Percentiles rank a stretch among this genome's conserved stretches.
phyloP scores from a whole-genome alignment of 2,797 vertebrate genomes.

The Pyrocephalus nanus region DNA sequence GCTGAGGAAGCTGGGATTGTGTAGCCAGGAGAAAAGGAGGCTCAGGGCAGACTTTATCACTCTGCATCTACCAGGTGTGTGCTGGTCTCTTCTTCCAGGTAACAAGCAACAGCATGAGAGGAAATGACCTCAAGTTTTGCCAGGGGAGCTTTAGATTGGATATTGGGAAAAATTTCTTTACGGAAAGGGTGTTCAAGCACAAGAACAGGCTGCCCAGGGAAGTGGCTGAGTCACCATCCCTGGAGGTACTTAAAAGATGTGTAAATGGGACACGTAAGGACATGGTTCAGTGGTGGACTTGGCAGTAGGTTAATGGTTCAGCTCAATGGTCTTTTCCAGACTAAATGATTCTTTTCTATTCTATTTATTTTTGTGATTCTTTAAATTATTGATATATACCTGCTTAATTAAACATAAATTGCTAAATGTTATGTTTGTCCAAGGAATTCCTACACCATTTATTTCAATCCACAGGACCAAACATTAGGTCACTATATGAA shows the following conservation, averaged over 20 bases:
- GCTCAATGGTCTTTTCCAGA: not conserved
- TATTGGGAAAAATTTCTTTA: not conserved
- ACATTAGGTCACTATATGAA: not conserved
- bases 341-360: not conserved
- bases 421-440: not conserved
- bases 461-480: not conserved
- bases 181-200: not conserved
- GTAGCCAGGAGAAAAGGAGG: not conserved
- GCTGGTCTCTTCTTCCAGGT: not conserved
- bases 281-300: not conserved
- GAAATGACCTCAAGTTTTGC: not conserved
- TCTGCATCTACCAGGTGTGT: not conserved
- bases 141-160: not conserved
- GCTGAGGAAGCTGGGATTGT: not conserved
- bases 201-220: not conserved
- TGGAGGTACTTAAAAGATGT: not conserved
- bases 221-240: not conserved
- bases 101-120: not conserved
- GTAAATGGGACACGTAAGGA: not conserved
- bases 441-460: not conserved
- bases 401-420: not conserved
- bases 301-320: not conserved
- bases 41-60: not conserved
- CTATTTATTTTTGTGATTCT: not conserved
- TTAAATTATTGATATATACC: not conserved